Base-by-base conservation (phyloP, 2,797 vertebrate genomes). In the Paratrypauchen microcephalus region DNA sequence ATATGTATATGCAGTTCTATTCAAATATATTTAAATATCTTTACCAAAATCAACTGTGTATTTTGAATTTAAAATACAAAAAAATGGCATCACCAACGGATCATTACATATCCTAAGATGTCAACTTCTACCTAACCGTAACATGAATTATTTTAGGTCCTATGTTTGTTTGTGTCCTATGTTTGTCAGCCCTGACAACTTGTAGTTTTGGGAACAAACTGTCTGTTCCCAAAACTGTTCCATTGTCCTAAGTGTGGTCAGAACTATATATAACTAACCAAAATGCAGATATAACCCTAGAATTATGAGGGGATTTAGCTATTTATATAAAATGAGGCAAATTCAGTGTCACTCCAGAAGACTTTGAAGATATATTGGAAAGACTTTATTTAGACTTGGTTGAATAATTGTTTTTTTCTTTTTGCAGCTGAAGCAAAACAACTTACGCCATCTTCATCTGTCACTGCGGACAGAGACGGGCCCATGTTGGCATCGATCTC, bases 361-460 rank as follows among this genome's bases (percentile, higher is more conserved):
- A 78, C 62, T 23, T 9, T 61, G 76, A 77, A 77, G 56, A 79
- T 68, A 66, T 7, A 59, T 47, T 13, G 30, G 56, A 47, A 56
- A 81, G 68, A 61, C 76, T 54, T 36, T 32, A 72, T 69, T 70
- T 77, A 77, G 48, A 69, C 16, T 21, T 73, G 83, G 84, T 88
- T 90, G 88, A 88, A 92, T 55, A 54, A 88, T 18, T 7, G 79
- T 71, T 71, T 45, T 30, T 60, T 32, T 60, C 65, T 73, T 72
- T 85, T 88, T 87, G 82, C 79, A 66, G 68, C 15, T 66, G 70
- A 84, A 88, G 86, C 88, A 73, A 78, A 83, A 80, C 69, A 45
- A 96, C 96, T 97, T 96, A 97, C 96, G 90, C 94, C 94, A 93
- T 94, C 95, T 91, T 91, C 92, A 28, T 94, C 91, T 65, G 92